Evolutionary conservation across 2,888 invertebrate genomes (phyloP), one percentile per base, ranked within the genome.

Genomic region (Aproaerema taeniolella): DNA sequence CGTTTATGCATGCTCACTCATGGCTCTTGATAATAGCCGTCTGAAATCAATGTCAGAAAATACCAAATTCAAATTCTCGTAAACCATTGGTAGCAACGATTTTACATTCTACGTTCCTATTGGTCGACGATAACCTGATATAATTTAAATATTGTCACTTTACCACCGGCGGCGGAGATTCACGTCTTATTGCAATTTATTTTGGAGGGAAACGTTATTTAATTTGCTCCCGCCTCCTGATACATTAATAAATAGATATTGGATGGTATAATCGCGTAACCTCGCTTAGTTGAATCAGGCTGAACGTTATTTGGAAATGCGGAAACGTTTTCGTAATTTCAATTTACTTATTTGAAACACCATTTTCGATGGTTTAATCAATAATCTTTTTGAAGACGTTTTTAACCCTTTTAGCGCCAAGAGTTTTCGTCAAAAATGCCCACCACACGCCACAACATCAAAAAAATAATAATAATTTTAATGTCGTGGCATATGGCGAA

Each of bases 141-240:
- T 77, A 80, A 81, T 80, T 80, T 78, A 80, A 81, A 83, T 80
- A 83, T 80, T 81, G 72, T 78, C 78, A 77, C 71, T 73, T 69
- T 67, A 62, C 33, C 38, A 38, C 38, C 58, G 63, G 49, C 58
- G 63, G 49, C 60, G 61, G 57, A 63, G 69, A 68, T 65, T 74
- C 66, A 69, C 69, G 68, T 71, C 73, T 76, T 75, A 73, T 70
- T 68, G 77, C 81, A 83, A 85, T 83, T 79, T 81, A 78, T 74
- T 78, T 75, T 61, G 61, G 67, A 62, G 73, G 79, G 77, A 72
- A 68, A 59, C 55, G 52, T 81, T 76, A 85, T 85, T 75, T 63
- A 73, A 82, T 85, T 85, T 79, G 58, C 61, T 51, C 61, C 54
- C 55, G 53, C 60, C 60, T 57, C 55, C 61, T 64, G 65, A 71